Evolutionary conservation across 2,888 invertebrate species (phyloP), one percentile per base, ranked within the genome.

Genomic region (Polydrusus tereticollis): DNA sequence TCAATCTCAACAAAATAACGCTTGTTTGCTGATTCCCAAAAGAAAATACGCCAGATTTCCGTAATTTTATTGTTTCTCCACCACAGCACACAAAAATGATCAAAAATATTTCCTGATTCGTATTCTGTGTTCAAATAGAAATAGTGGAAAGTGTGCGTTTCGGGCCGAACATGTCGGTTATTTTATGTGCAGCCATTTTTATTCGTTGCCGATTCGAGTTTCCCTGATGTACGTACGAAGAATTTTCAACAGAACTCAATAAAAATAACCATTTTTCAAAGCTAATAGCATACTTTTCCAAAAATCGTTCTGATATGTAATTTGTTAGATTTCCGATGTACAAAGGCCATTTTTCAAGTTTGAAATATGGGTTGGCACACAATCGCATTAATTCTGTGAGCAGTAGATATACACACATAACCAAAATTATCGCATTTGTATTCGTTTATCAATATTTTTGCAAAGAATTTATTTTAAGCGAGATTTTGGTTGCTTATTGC

Each of bases 101-200:
- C 21, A 21, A 36, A 45, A 68, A 38, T 12, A 23, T 38, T 36
- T 23, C 29, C 43, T 45, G n/a, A 58, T 57, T 63, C 69, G 50
- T 69, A 64, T 69, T 52, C 65, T 60, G 41, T 52, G 60, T 52
- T 26, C 41, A 59, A 41, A 71, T 60, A 71, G 38, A 71, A 71
- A 71, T 68, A 58, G 52, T 23, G 29, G 52, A 38, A 59, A 52
- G 41, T 59, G 59, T 71, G 70, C 65, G 70, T 65, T 65, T 55
- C 55, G 52, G 65, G 65, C 70, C 64, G 66, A 71, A 71, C 58
- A 71, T 65, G 59, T 65, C 65, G 47, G 70, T 14, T 26, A 60
- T 79, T 81, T 81, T 81, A 80, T 80, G 80, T 78, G 77, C 59
- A 77, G 77, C 76, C 77, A 80, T 80, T 81, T 81, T 81, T 81